These are phyloP conservation scores for Catharus minimus DNA, from an alignment of 2,113 vertebrate species.

Conservation along the genomic window DNA sequence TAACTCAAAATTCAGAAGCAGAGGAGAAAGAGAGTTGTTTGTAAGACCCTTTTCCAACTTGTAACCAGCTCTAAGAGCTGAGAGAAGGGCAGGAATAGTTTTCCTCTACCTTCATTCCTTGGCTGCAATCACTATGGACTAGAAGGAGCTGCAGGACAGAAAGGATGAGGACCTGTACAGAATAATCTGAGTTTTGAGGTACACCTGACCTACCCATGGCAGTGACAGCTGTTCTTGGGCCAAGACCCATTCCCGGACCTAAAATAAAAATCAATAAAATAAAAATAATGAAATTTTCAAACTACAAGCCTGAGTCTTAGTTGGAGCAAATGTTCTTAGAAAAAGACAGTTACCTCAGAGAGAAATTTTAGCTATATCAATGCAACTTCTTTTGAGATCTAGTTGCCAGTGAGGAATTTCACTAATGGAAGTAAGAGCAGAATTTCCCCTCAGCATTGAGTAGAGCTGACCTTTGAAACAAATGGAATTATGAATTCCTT, in stretches of 20 bases:
- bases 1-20: neutral
- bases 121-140: neutral
- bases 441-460: slow-evolving; percentile 11
- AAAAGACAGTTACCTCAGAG: neutral
- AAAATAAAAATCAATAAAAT: neutral
- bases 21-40: neutral
- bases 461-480: slow-evolving; percentile 37
- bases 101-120: neutral
- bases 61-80: neutral
- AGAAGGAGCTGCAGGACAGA: neutral
- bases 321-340: neutral
- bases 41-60: neutral
- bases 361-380: neutral
- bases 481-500: slow-evolving; percentile 9
- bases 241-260: neutral
- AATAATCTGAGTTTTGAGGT: neutral
- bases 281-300: neutral
- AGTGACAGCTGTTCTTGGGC: neutral
- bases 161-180: neutral
- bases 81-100: neutral
- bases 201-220: neutral
- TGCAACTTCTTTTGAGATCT: neutral
- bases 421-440: neutral
- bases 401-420: neutral
- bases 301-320: neutral